These are phyloP conservation scores for Zaprionus ornatus DNA, from an alignment of 1,140 invertebrate species.

Conservation along the genomic window DNA sequence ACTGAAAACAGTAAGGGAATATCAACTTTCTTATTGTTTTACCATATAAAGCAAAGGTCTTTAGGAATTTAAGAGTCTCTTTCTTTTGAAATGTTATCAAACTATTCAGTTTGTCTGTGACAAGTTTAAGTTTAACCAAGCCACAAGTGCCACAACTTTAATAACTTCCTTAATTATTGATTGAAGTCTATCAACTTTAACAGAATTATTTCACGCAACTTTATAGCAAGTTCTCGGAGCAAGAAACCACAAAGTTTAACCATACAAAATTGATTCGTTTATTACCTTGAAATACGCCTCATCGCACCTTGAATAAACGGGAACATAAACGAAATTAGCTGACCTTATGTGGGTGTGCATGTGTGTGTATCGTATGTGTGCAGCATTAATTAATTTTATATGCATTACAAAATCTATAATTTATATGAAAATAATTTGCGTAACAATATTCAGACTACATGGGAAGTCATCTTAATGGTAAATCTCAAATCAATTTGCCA, in stretches of 20 bases:
- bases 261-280: background rate
- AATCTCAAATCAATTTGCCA: conserved; percentile 61
- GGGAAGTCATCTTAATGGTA: conserved; percentile 61
- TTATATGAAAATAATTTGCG: conserved; percentile 75
- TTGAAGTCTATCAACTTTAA: background rate
- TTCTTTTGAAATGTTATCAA: too few relatives aligned
- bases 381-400: conserved; percentile 71
- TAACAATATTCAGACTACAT: conserved; percentile 56
- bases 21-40: too few relatives aligned
- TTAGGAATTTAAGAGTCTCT: too few relatives aligned
- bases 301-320: background rate
- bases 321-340: conserved; percentile 18
- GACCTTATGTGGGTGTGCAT: conserved; percentile 4
- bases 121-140: too few relatives aligned
- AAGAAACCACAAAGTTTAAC: background rate
- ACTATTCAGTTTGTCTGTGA: too few relatives aligned
- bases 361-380: conserved; percentile 11
- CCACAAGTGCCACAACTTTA: background rate
- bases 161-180: background rate
- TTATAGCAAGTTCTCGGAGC: background rate
- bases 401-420: conserved; percentile 75
- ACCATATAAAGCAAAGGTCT: too few relatives aligned
- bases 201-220: background rate
- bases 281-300: conserved; percentile 5
- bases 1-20: too few relatives aligned